A percentile compares a stretch with the other conserved stretches of the same genome.
phyloP scores from a whole-genome alignment of 2,888 invertebrate genomes.

The Meta bourneti region DNA sequence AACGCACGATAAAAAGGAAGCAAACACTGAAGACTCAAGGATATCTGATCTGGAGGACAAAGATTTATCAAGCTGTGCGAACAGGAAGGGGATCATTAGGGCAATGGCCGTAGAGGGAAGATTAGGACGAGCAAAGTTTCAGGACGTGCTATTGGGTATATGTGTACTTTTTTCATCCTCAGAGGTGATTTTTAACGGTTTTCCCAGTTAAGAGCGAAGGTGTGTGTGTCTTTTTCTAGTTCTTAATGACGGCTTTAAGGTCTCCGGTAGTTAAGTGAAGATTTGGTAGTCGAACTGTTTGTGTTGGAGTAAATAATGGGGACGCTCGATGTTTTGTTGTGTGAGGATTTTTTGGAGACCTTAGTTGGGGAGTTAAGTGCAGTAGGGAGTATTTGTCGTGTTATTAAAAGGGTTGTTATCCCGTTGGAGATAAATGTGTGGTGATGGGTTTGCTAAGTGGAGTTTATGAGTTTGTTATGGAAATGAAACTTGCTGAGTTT shows the following conservation, averaged over 20 bases:
- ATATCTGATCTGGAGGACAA: conserved; percentile 53
- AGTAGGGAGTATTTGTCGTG: too few species aligned
- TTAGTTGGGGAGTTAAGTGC: too few species aligned
- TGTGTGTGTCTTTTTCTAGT: conserved; percentile 28
- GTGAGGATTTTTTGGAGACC: not conserved
- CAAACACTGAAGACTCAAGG: conserved; percentile 8
- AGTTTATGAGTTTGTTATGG: too few species aligned
- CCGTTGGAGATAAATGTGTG: too few species aligned
- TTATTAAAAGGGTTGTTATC: too few species aligned
- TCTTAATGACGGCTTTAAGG: conserved; percentile 40
- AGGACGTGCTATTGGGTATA: conserved; percentile 38
- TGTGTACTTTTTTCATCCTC: not conserved
- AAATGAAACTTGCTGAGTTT: too few species aligned
- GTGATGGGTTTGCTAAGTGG: too few species aligned
- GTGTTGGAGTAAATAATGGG: not conserved
- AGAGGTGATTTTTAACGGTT: conserved; percentile 48
- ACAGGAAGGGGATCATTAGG: conserved; percentile 62
- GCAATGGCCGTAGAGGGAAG: conserved; percentile 46
- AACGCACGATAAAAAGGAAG: conserved; percentile 38
- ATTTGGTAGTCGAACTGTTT: conserved; percentile 36
- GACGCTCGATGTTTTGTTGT: not conserved
- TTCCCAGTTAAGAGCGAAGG: conserved; percentile 6
- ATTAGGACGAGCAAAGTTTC: conserved; percentile 51
- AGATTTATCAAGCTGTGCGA: conserved; percentile 63
- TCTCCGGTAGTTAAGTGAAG: conserved; percentile 35